Base-by-base conservation (phyloP, 2,888 invertebrate species). In the Catocala sponsa region DNA sequence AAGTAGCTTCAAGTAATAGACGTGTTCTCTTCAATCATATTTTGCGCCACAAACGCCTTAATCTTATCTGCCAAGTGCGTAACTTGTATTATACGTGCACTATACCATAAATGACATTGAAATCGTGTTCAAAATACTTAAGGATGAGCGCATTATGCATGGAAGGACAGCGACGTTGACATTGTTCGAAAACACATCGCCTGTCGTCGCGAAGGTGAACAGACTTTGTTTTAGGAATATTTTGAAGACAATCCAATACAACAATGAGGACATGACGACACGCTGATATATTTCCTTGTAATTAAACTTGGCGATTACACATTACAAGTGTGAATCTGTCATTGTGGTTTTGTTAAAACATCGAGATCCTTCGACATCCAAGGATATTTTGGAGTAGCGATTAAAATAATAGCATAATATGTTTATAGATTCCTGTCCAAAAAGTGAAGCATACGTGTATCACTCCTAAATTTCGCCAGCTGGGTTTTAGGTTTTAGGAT, bases 161-260 rank as follows among this genome's bases (percentile, higher is more conserved):
- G 41, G 64, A 65, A 71, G 63, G 55, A 66, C 61, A 44, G 41
- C 42, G 64, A 55, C 38, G 38, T 57, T 69, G 66, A 65, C 72
- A 63, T 74, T 72, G 66, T 62, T 65, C 42, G 43, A 62, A 63
- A 64, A 73, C 62, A 65, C 62, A 65, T 65, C 33, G 13, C 44
- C 44, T 55, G 55, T 63, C 61, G 55, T 54, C 41, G 46, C 53
- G 54, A 74, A 74, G 69, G 72, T 69, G 47, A 58, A 61, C 13
- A 49, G 32, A 59, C 44, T 60, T 55, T 66, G 62, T 52, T 66
- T 64, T 58, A 50, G 55, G 63, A 68, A 65, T 65, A 65, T 65
- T 65, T 64, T 60, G 48, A 42, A 57, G 60, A 55, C 50, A 43
- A 52, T 42, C 10, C 59, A 46, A 70, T 63, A 51, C 53, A 61